Evolutionary conservation across 2,888 invertebrate species (phyloP), one percentile per base, ranked within the genome.

Genomic region (Lutraria lutraria): DNA sequence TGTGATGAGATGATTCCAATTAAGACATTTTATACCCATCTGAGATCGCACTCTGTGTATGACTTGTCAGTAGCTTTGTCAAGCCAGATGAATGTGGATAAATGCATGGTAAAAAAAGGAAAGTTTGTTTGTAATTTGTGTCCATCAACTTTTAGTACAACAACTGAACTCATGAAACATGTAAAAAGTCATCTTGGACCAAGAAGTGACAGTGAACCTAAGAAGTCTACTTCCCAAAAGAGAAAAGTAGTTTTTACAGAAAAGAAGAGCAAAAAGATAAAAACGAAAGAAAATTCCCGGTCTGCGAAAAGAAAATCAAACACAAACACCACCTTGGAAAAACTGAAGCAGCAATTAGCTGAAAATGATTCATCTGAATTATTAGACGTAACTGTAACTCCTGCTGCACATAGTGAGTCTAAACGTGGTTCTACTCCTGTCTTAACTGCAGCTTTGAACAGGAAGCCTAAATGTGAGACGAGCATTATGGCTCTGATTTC

Each of bases 121-220:
- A 53, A 88, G 25, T 88, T 84, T 79, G 31, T 88, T 43, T 91
- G 91, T 86, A 91, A 89, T 43, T 34, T 91, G 43, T 91, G 91
- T 81, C 54, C 80, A 31, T n/a, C 31, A 16, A 86, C 76, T 15
- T 91, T 89, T 68, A 84, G 81, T 34, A 72, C 83, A 21, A 81
- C 54, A 54, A 10, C 54, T 12, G 54, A 88, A 8, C 76, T 91
- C n/a, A 56, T 83, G 13, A 19, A 54, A 12, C 91, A 91, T 87
- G 91, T 91, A 31, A 79, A 84, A 56, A 91, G 86, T 43, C 91
- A 91, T 68, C 80, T 91, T 25, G 34, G 79, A 21, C 88, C 86
- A 68, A 83, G 79, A 76, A 34, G 19, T 16, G 60, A 34, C 0
- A 25, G 16, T 21, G 81, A 53, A 86, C 1, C 34, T 34, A 34